A percentile compares a stretch with the other conserved stretches of the same genome.
These are phyloP conservation scores for Caenorhabditis becei DNA, from an alignment of 2,888 invertebrate genomes.

Conservation along the genomic window DNA sequence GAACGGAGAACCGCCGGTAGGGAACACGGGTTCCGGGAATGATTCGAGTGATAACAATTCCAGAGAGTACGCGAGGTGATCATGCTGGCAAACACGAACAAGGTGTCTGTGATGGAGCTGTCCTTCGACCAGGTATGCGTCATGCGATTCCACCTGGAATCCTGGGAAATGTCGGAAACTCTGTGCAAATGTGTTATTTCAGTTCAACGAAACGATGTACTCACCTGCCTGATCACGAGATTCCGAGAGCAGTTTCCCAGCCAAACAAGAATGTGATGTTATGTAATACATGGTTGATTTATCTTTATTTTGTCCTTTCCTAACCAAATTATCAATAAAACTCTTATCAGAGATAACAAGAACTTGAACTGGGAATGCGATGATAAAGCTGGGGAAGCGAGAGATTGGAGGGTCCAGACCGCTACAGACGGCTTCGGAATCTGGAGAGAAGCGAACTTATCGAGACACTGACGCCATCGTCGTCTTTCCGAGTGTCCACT, in stretches of 20 bases:
- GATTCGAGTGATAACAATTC: conserved; percentile 24
- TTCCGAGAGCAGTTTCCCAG: background rate
- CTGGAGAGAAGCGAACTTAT: conserved; percentile 17
- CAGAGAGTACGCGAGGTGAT: conserved; percentile 63
- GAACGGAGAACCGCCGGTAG: conserved; percentile 64
- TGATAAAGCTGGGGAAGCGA: conserved; percentile 25
- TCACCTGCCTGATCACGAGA: conserved; percentile 42
- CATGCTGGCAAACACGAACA: conserved; percentile 40
- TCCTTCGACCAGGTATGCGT: conserved; percentile 48
- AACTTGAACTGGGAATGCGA: conserved; percentile 10
- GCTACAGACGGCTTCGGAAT: conserved; percentile 21
- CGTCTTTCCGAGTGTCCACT: background rate
- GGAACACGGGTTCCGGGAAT: too few relatives aligned
- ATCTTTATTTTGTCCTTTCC: background rate
- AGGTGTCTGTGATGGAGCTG: conserved; percentile 56
- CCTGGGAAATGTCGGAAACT: background rate
- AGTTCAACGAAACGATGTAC: conserved; percentile 58
- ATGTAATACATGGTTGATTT: conserved; percentile 24
- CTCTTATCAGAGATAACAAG: conserved; percentile 2
- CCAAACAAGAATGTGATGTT: conserved; percentile 25
- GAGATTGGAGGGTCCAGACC: background rate
- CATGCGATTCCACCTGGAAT: conserved; percentile 16
- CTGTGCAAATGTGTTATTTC: conserved; percentile 25
- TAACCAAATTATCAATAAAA: conserved; percentile 10
- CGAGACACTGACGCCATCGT: conserved; percentile 37